A percentile compares a stretch with the other conserved stretches of the same genome.
These are phyloP conservation scores for Nycteola revayana DNA, from an alignment of 2,888 invertebrate genomes.

Conservation along the genomic window DNA sequence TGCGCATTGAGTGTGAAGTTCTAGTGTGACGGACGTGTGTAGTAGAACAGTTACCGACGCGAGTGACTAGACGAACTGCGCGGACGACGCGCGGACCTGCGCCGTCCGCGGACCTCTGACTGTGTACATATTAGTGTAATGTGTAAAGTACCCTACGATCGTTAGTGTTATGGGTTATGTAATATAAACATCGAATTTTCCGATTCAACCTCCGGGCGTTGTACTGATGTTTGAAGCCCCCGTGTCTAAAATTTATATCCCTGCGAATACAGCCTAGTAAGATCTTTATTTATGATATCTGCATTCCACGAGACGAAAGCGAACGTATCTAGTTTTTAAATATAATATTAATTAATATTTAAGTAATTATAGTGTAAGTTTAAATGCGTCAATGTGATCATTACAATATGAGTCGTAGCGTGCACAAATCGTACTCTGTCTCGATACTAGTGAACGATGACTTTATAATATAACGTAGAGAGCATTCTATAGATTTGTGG, in stretches of 20 bases:
- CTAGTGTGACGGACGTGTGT: constrained; percentile 49
- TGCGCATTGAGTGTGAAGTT: constrained; percentile 63
- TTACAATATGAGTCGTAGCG: constrained; percentile 71
- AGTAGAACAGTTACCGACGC: constrained; percentile 61
- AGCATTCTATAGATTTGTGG: constrained; percentile 70
- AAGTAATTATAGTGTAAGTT: constrained; percentile 61
- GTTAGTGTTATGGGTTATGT: constrained; percentile 64
- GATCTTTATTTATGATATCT: constrained; percentile 69
- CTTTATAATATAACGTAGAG: constrained; percentile 58
- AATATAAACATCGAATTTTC: constrained; percentile 76
- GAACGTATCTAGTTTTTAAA: constrained; percentile 65
- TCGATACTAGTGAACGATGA: constrained; percentile 59
- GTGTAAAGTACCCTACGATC: constrained; percentile 68
- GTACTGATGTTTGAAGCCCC: constrained; percentile 74
- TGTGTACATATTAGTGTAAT: constrained; percentile 78
- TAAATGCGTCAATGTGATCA: constrained; percentile 77
- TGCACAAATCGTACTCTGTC: constrained; percentile 74
- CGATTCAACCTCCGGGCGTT: constrained; percentile 64
- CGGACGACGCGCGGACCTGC: constrained; percentile 19
- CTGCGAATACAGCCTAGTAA: constrained; percentile 58
- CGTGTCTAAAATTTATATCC: constrained; percentile 47
- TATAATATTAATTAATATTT: constrained; percentile 54
- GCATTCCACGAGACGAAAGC: constrained; percentile 77
- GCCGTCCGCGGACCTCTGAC: constrained; percentile 63
- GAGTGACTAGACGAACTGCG: too few relatives aligned